Conservation (phyloP, 2,888 invertebrate genomes). For the Antheraea yamamai region DNA sequence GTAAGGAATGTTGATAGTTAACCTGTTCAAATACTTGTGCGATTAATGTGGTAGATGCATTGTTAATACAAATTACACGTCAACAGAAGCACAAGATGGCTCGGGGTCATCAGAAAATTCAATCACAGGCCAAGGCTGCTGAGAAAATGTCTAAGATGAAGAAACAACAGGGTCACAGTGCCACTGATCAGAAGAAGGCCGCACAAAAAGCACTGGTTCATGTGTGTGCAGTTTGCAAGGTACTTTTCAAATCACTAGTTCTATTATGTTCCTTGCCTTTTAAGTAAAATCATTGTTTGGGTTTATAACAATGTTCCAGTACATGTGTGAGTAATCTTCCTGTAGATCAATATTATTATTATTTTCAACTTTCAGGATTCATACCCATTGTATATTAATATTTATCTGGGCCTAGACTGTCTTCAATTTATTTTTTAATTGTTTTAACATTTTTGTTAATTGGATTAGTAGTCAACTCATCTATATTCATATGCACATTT, state of each 20-base stretch:
- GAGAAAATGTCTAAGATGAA: conserved; percentile 94
- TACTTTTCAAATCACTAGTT: conserved; percentile 55
- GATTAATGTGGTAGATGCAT: not conserved
- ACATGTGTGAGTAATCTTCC: no score
- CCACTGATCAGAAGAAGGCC: conserved; percentile 94
- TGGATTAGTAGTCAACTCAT: no score
- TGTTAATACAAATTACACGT: not conserved
- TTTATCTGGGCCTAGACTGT: no score
- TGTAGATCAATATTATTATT: no score
- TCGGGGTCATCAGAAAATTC: conserved; percentile 98
- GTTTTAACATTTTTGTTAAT: no score
- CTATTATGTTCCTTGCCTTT: not conserved
- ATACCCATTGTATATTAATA: no score
- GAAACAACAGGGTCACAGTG: conserved; percentile 94
- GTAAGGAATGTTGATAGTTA: not conserved
- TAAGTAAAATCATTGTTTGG: not conserved
- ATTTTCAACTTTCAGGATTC: no score
- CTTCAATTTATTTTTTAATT: no score
- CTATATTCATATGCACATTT: no score
- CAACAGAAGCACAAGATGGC: conserved; percentile 86
- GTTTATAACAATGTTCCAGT: no score
- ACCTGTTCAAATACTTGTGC: not conserved
- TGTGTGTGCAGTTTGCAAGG: conserved; percentile 96
- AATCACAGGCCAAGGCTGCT: conserved; percentile 97
- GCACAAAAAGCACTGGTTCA: conserved; percentile 96